These are phyloP conservation scores for Chaetodon trifasciatus DNA, from an alignment of 2,797 vertebrate genomes.

Conservation along the genomic window DNA sequence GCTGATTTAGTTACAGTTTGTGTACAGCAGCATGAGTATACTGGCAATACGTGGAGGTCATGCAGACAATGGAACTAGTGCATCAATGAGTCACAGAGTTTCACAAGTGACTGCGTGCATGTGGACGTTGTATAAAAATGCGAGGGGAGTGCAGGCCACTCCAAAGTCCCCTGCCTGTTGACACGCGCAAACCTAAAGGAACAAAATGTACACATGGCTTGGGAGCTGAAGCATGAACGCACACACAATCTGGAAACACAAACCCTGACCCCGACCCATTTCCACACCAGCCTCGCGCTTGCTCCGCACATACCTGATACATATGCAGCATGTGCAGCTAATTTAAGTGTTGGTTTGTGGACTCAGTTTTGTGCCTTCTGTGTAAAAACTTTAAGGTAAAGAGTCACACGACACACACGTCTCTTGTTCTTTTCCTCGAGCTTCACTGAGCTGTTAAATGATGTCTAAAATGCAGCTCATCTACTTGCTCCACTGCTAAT, in stretches of 20 bases:
- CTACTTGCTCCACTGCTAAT: slow-evolving; percentile 36
- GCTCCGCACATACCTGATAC: slow-evolving; percentile 2
- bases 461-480: slow-evolving; percentile 44
- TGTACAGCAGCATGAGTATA: slow-evolving; percentile 23
- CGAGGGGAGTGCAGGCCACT: slow-evolving; percentile 49
- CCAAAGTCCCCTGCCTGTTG: slow-evolving; percentile 74
- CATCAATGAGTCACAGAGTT: slow-evolving; percentile 63
- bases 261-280: slow-evolving; percentile 43
- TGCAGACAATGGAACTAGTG: slow-evolving; percentile 55
- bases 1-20: slow-evolving; percentile 23
- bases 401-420: neutral
- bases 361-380: neutral
- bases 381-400: slow-evolving; percentile 23
- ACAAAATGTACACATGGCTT: slow-evolving; percentile 66
- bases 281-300: slow-evolving; percentile 20
- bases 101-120: slow-evolving; percentile 49
- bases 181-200: slow-evolving; percentile 61
- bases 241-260: slow-evolving; percentile 22
- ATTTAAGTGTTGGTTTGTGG: neutral
- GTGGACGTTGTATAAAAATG: slow-evolving; percentile 39
- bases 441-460: slow-evolving; percentile 43
- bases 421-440: slow-evolving; percentile 16
- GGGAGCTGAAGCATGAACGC: slow-evolving; percentile 24
- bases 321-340: neutral
- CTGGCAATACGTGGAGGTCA: slow-evolving; percentile 38